These are phyloP conservation scores for Polyodon spathula DNA, from an alignment of 2,113 vertebrate genomes.

Conservation along the genomic window DNA sequence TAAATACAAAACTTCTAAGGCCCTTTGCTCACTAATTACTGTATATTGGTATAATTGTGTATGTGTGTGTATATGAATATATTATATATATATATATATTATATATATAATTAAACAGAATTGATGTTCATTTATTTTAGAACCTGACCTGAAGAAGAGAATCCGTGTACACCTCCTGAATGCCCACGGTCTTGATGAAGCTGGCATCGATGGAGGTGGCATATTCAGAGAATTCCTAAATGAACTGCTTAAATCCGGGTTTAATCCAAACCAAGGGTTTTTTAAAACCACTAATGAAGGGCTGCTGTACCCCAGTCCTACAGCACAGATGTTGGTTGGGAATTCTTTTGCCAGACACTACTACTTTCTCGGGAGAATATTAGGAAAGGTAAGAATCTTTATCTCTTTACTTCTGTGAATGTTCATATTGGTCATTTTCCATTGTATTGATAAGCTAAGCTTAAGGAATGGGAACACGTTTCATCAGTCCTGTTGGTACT, in stretches of 20 bases:
- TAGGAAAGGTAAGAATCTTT: conserved; percentile 79
- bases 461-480: too few relatives aligned
- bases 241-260: conserved; percentile 90
- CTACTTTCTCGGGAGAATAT: conserved; percentile 93
- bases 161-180: conserved; percentile 92
- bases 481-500: too few relatives aligned
- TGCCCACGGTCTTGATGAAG: conserved; percentile 90
- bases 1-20: too few relatives aligned
- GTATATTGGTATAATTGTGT: too few relatives aligned
- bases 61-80: conserved; percentile 70
- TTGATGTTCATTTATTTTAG: conserved; percentile 37
- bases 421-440: too few relatives aligned
- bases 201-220: conserved; percentile 92
- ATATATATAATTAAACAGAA: too few relatives aligned
- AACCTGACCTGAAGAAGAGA: conserved; percentile 88
- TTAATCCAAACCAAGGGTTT: conserved; percentile 96
- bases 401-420: not conserved
- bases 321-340: conserved; percentile 85
- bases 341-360: conserved; percentile 89
- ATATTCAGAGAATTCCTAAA: conserved; percentile 96
- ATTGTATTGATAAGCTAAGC: too few relatives aligned
- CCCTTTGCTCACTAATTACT: too few relatives aligned
- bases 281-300: conserved; percentile 95
- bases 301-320: conserved; percentile 86
- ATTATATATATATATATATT: too few relatives aligned